Evolutionary conservation across 2,113 vertebrate species (phyloP).

Genomic region (Mastomys natalensis): DNA sequence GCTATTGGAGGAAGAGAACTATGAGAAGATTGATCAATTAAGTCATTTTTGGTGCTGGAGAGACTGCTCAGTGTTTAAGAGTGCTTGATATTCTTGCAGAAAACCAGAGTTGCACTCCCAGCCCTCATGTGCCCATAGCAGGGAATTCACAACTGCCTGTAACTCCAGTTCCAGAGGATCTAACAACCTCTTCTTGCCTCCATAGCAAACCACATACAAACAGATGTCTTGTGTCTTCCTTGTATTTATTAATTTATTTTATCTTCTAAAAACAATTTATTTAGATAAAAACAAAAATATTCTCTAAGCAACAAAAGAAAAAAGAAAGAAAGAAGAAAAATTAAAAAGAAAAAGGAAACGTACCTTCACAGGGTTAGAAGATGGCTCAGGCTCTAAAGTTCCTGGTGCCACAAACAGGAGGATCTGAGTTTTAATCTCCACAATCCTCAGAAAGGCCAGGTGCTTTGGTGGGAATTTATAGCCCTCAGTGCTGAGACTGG

Average conservation of each 20-base stretch:
- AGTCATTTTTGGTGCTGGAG: neutral
- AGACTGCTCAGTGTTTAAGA: no score
- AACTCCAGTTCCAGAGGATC: neutral
- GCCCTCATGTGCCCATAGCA: neutral
- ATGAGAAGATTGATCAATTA: constrained; percentile 27
- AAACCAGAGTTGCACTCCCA: neutral
- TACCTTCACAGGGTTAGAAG: neutral
- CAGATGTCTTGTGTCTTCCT: neutral
- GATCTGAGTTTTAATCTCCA: neutral
- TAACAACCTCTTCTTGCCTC: neutral
- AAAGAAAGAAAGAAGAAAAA: neutral
- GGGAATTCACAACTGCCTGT: neutral
- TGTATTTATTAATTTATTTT: constrained; percentile 21
- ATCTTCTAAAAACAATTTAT: neutral
- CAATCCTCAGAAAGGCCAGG: neutral
- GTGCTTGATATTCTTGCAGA: neutral
- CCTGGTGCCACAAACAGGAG: neutral
- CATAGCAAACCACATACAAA: neutral
- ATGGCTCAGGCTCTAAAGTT: neutral
- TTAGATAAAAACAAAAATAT: neutral
- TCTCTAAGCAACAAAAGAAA: neutral
- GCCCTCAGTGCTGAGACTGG: neutral
- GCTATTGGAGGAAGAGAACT: neutral
- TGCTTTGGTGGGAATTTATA: neutral
- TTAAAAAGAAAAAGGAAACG: neutral